Evolutionary conservation across 2,888 invertebrate genomes (phyloP).

Genomic region (Microdon myrmicae): DNA sequence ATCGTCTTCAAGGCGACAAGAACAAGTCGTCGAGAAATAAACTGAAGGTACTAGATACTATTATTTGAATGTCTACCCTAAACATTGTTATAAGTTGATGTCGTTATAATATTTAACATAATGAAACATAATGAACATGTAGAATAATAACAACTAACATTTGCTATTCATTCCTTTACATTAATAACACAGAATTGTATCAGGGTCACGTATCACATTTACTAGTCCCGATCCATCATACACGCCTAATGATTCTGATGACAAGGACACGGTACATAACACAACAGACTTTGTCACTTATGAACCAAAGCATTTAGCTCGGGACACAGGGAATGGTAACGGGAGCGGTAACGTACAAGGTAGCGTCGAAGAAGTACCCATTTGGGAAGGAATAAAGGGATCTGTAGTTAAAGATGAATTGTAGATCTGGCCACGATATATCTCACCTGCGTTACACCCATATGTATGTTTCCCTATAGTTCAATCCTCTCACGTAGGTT

Average conservation of each 20-base stretch:
- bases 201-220: slow-evolving; percentile 69
- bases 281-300: slow-evolving; percentile 64
- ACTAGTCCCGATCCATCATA: slow-evolving; percentile 70
- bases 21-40: slow-evolving; percentile 59
- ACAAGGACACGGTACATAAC: slow-evolving; percentile 60
- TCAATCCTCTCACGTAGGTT: slow-evolving; percentile 35
- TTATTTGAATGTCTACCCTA: too few species aligned
- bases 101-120: too few species aligned
- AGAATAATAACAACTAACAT: slow-evolving; percentile 32
- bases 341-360: slow-evolving; percentile 56
- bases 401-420: slow-evolving; percentile 58
- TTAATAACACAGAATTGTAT: slow-evolving; percentile 60
- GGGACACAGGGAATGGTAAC: slow-evolving; percentile 29
- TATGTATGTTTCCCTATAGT: slow-evolving; percentile 18
- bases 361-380: slow-evolving; percentile 63
- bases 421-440: slow-evolving; percentile 49
- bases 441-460: not conserved
- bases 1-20: slow-evolving; percentile 64
- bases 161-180: slow-evolving; percentile 36
- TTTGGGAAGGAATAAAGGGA: slow-evolving; percentile 52
- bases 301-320: slow-evolving; percentile 57
- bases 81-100: too few species aligned
- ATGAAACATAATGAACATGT: too few species aligned
- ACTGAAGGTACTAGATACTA: slow-evolving; percentile 58
- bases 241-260: slow-evolving; percentile 54